Conservation (phyloP, 2,888 invertebrate species). For the Hetaerina titia region DNA sequence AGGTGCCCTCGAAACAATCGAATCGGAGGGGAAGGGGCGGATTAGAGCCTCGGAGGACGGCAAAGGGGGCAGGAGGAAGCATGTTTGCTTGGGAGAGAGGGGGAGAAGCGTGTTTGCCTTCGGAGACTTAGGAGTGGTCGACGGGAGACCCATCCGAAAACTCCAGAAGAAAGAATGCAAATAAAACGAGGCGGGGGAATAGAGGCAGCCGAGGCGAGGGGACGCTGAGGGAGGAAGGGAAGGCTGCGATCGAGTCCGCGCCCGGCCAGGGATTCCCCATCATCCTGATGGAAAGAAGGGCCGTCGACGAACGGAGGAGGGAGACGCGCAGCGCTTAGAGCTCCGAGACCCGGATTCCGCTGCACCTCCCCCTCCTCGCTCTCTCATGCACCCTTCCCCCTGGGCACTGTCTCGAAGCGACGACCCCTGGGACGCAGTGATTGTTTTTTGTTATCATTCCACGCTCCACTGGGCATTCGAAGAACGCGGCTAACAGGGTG, state of each 20-base stretch:
- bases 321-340: too few relatives aligned
- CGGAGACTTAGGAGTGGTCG: neutral
- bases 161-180: conserved; percentile 21
- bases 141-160: neutral
- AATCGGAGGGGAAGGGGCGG: neutral
- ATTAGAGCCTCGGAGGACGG: too few relatives aligned
- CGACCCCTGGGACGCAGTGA: neutral
- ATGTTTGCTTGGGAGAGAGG: too few relatives aligned
- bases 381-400: neutral
- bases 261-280: too few relatives aligned
- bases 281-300: too few relatives aligned
- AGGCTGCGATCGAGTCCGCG: neutral
- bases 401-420: too few relatives aligned
- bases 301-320: too few relatives aligned
- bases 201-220: neutral
- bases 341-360: neutral
- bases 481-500: neutral
- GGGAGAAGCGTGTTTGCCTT: neutral
- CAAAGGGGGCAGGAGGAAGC: too few relatives aligned
- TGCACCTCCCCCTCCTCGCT: neutral
- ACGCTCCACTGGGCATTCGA: neutral
- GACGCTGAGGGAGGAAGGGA: too few relatives aligned
- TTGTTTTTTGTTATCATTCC: neutral
- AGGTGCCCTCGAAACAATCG: neutral
- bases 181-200: neutral